Evolutionary conservation across 2,888 invertebrate species (phyloP).

Genomic region (Erpobdella octoculata): DNA sequence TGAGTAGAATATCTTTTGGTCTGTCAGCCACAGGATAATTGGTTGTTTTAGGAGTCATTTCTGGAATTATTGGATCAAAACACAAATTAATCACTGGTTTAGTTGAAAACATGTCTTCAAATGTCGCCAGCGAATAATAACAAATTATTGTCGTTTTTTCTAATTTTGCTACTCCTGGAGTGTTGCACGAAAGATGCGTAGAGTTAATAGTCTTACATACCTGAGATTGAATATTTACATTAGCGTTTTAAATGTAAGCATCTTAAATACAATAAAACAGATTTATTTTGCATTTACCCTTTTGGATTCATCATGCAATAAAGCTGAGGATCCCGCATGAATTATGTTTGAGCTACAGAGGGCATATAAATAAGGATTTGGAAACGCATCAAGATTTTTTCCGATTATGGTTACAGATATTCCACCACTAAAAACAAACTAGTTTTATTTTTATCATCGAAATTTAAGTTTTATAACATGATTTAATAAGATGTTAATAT

Average conservation of each 20-base stretch:
- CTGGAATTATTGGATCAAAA: background rate
- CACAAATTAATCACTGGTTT: background rate
- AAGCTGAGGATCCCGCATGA: background rate
- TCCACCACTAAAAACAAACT: background rate
- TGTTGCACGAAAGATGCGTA: background rate
- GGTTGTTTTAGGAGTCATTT: background rate
- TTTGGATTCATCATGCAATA: background rate
- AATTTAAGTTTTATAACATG: background rate
- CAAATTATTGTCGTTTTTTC: background rate
- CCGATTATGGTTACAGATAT: background rate
- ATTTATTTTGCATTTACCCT: background rate
- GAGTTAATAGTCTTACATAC: background rate
- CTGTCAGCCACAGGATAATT: background rate
- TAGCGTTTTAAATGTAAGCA: background rate
- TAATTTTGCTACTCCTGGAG: background rate
- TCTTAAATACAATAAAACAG: background rate
- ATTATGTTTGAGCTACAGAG: background rate
- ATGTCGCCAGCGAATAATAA: slow-evolving; percentile 3
- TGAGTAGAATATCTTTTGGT: background rate
- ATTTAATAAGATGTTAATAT: background rate
- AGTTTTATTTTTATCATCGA: background rate
- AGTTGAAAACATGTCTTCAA: background rate
- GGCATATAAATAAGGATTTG: background rate
- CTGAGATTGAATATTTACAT: background rate
- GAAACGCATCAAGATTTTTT: background rate